Evolutionary conservation across 2,797 vertebrate genomes (phyloP), one percentile per base, ranked within the genome.

Genomic region (Acanthornis magna): DNA sequence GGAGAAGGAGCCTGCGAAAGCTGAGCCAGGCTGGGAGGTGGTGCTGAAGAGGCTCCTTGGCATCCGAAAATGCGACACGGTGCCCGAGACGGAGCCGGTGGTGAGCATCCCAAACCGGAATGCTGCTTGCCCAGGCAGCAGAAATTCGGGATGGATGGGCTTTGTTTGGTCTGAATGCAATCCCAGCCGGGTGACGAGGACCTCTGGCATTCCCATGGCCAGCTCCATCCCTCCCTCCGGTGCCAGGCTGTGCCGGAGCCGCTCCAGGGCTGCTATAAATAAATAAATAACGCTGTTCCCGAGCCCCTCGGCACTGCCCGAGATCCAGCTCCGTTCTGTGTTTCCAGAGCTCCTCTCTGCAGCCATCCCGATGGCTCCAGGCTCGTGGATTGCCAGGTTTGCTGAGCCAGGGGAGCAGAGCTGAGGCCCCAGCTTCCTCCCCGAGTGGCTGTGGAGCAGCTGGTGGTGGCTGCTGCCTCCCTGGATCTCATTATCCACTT

Each of bases 11-110:
- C 26, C 85, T 2, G 25, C 5, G 0, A 95, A 77, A 40, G 71
- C 89, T 11, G 90, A 97, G 40, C 98, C 98, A 5, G 99, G 99
- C 84, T 99, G 99, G 99, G 98, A 96, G 80, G 98, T 96, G 27
- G 98, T 98, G 29, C 97, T 99, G 21, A 84, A 97, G 61, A 94
- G 97, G 15, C 98, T 99, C 38, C 83, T 99, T n/a, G 97, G 98
- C 65, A 98, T 98, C 94, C 98, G 96, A 29, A 98, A 98, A 55
- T 97, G 98, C 10, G 96, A 96, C 26, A 96, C 88, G 32, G 96
- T 94, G 10, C 96, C 91, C 17, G 95, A 98, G 47, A 97, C 88
- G 4, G 98, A 98, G 81, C 97, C 97, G 22, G 97, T 98, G 98
- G 99, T 98, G 96, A 93, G 71, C 17, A 4, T 15, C 66, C 57